Conservation (phyloP, 2,797 vertebrate species). For the Pelochelys cantorii region DNA sequence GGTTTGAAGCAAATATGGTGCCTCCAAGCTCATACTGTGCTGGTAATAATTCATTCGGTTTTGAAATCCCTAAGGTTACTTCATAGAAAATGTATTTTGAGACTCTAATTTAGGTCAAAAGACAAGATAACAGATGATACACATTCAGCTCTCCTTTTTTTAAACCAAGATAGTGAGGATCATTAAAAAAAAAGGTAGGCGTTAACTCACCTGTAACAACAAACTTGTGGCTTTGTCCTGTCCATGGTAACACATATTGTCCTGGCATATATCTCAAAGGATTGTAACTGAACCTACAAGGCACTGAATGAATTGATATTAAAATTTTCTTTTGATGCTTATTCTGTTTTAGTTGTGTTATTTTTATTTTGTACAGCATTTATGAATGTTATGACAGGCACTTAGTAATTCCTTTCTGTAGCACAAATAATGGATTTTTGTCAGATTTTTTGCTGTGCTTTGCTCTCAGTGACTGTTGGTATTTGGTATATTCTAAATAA, state of each 20-base stretch:
- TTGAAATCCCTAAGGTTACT: conserved; percentile 64
- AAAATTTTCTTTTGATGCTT: conserved; percentile 25
- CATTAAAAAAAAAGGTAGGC: conserved; percentile 31
- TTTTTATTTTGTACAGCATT: background rate
- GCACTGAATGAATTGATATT: conserved; percentile 46
- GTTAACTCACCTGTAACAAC: conserved; percentile 16
- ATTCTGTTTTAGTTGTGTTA: conserved; percentile 48
- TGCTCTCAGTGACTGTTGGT: conserved; percentile 15
- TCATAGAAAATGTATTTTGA: conserved; percentile 67
- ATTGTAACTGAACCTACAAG: conserved; percentile 46
- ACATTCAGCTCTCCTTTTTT: conserved; percentile 50
- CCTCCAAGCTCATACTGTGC: conserved; percentile 47
- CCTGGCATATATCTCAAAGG: conserved; percentile 49
- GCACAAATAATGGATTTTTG: conserved; percentile 63
- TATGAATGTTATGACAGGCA: conserved; percentile 52
- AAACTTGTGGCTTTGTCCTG: conserved; percentile 5
- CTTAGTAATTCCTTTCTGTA: conserved; percentile 60
- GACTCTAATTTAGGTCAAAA: conserved; percentile 45
- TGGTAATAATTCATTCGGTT: conserved; percentile 65
- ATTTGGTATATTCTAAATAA: background rate
- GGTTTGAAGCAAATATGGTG: background rate
- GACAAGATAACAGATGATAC: conserved; percentile 64
- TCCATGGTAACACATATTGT: background rate
- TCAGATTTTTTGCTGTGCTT: conserved; percentile 26
- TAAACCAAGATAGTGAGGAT: conserved; percentile 57